Evolutionary conservation across 2,888 invertebrate genomes (phyloP), one percentile per base, ranked within the genome.

Genomic region (Troilus luridus): DNA sequence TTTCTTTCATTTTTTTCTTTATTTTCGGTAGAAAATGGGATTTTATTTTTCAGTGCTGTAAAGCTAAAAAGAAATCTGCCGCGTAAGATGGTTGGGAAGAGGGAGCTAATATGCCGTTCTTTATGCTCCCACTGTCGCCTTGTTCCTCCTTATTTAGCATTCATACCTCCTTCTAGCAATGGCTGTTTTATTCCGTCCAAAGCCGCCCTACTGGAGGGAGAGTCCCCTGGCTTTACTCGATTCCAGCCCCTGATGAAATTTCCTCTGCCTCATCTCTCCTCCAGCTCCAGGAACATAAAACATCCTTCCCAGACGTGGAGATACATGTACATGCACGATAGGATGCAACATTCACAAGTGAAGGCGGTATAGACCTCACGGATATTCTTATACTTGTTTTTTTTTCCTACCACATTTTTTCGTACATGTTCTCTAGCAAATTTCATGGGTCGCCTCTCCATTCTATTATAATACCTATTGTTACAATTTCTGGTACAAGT

Each of bases 71-170:
- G 85, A 85, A 85, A 85, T 85, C 85, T 85, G 85, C 56, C 56
- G n/a, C 19, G 56, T 85, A 58, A 56, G 85, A 58, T 12, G n/a
- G 85, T 11, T 10, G 0, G 0, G 85, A 58, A n/a, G 21, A n/a
- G 56, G 58, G 85, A 41, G 2, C 85, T 85, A 85, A 85, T 85
- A 85, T 85, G 85, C 85, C 85, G 85, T 85, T 85, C 85, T 85
- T 85, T 85, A 85, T 85, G 85, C 85, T 85, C n/a, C 85, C 85
- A 56, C 85, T 85, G 85, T 85, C 85, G 85, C n/a, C 85, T 85
- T 85, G 85, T 85, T 85, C 85, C 85, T 56, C 85, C 85, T 85
- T 85, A 85, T 85, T 85, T 85, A 85, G 85, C 85, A 85, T 85
- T 85, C 85, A 85, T 85, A 85, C 85, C 85, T 85, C 85, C 85